A percentile compares a stretch with the other conserved stretches of the same genome.
These are phyloP conservation scores for Discoglossus pictus DNA, from an alignment of 2,797 vertebrate species.

Conservation along the genomic window DNA sequence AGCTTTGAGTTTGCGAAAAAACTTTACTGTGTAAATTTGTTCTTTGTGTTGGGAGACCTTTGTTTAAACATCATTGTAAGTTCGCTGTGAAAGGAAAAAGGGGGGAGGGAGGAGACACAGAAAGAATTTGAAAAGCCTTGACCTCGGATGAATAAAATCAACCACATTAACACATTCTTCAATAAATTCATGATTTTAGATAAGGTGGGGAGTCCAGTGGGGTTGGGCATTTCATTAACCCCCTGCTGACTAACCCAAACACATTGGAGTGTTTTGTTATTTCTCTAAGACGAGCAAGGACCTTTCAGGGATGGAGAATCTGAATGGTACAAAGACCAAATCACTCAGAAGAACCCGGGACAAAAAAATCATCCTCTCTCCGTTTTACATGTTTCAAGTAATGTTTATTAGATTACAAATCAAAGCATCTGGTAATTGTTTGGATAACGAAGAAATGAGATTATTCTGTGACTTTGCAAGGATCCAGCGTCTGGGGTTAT, in stretches of 20 bases:
- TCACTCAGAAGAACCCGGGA: slow-evolving; percentile 53
- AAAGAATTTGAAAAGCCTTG: slow-evolving; percentile 72
- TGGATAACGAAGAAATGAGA: too few species aligned
- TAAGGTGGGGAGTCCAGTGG: slow-evolving; percentile 68
- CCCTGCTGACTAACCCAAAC: slow-evolving; percentile 72
- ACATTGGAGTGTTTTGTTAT: slow-evolving; percentile 62
- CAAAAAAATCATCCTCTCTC: slow-evolving; percentile 48
- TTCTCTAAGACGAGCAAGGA: slow-evolving; percentile 60
- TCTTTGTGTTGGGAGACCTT: slow-evolving; percentile 84
- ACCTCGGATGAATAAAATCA: slow-evolving; percentile 69
- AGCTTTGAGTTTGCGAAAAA: slow-evolving; percentile 85
- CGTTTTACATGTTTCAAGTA: too few species aligned
- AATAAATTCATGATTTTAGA: slow-evolving; percentile 69
- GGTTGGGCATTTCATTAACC: slow-evolving; percentile 68
- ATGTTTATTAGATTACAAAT: slow-evolving; percentile 63
- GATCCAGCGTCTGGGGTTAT: too few species aligned
- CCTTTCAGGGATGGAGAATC: slow-evolving; percentile 56
- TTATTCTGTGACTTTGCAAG: too few species aligned
- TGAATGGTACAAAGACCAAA: slow-evolving; percentile 12
- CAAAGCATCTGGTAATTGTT: too few species aligned
- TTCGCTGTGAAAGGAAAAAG: slow-evolving; percentile 80
- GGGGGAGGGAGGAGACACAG: slow-evolving; percentile 65
- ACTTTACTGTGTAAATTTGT: slow-evolving; percentile 89
- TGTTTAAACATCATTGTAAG: slow-evolving; percentile 88
- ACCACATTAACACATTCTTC: slow-evolving; percentile 70